phyloP scores from a whole-genome alignment of 2,113 vertebrate genomes.

The Columba livia region DNA sequence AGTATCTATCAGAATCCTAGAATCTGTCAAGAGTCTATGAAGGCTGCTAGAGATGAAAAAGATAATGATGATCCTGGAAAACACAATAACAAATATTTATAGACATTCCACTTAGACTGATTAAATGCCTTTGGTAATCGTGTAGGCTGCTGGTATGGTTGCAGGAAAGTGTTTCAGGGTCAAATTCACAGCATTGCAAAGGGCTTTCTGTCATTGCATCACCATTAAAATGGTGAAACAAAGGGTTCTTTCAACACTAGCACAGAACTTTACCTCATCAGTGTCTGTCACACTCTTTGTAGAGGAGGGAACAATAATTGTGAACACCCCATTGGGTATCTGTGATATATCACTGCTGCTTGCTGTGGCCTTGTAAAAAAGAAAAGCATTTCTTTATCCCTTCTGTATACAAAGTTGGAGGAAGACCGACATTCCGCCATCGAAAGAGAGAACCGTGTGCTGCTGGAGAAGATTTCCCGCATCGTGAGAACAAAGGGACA shows the following conservation, averaged over 20 bases:
- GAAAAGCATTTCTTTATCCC: background rate
- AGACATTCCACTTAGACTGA: background rate
- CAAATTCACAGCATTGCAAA: background rate
- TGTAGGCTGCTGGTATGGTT: background rate
- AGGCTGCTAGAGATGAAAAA: background rate
- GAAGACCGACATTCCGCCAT: constrained; percentile 66
- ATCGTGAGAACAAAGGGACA: constrained; percentile 73
- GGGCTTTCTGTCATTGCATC: background rate
- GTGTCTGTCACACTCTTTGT: background rate
- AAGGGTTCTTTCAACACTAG: background rate
- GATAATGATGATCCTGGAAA: background rate
- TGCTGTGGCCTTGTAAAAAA: background rate
- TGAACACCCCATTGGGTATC: background rate
- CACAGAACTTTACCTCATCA: background rate
- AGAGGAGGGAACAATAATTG: background rate
- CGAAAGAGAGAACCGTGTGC: constrained; percentile 73
- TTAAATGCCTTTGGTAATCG: background rate
- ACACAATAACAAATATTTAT: background rate
- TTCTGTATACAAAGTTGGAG: constrained; percentile 64
- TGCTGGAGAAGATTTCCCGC: constrained; percentile 75
- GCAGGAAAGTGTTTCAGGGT: background rate
- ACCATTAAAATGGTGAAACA: background rate
- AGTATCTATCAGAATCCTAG: background rate
- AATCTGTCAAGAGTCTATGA: background rate
- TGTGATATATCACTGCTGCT: background rate